phyloP scores from a whole-genome alignment of 1,140 invertebrate species.

The Euwallacea similis region DNA sequence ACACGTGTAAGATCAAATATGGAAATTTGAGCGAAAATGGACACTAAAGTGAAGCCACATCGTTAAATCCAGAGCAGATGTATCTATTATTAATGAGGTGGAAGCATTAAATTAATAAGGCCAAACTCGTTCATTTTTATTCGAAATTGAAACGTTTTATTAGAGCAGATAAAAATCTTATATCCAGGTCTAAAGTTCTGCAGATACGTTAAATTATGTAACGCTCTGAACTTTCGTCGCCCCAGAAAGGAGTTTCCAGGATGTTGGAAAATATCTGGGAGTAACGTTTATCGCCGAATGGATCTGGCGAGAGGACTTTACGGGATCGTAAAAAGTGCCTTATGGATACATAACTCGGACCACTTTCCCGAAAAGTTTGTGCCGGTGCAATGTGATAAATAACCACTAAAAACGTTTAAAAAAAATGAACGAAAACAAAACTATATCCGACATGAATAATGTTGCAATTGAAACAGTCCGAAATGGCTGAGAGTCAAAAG shows the following conservation, averaged over 20 bases:
- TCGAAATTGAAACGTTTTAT: constrained; percentile 8
- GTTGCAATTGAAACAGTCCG: constrained; percentile 13
- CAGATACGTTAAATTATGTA: constrained; percentile 28
- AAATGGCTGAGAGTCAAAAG: constrained; percentile 8
- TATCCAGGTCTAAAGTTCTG: constrained; percentile 2
- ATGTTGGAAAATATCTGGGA: constrained; percentile 25
- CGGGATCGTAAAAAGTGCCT: constrained; percentile 25
- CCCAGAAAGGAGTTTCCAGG: constrained; percentile 12
- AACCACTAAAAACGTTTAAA: neutral
- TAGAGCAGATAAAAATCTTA: neutral
- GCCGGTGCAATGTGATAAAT: neutral
- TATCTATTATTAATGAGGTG: no score
- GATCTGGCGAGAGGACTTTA: constrained; percentile 24
- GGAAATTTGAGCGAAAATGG: no score
- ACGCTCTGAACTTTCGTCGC: constrained; percentile 19
- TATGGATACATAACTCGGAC: constrained; percentile 19
- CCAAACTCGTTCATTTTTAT: no score
- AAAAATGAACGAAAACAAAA: neutral
- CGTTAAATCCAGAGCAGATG: no score
- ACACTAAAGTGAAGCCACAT: no score
- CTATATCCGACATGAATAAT: constrained; percentile 9
- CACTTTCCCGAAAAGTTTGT: neutral
- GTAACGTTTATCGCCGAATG: constrained; percentile 28
- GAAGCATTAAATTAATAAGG: no score
- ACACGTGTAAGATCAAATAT: no score